Conservation (phyloP, 2,888 invertebrate genomes). For the Rapana venosa region DNA sequence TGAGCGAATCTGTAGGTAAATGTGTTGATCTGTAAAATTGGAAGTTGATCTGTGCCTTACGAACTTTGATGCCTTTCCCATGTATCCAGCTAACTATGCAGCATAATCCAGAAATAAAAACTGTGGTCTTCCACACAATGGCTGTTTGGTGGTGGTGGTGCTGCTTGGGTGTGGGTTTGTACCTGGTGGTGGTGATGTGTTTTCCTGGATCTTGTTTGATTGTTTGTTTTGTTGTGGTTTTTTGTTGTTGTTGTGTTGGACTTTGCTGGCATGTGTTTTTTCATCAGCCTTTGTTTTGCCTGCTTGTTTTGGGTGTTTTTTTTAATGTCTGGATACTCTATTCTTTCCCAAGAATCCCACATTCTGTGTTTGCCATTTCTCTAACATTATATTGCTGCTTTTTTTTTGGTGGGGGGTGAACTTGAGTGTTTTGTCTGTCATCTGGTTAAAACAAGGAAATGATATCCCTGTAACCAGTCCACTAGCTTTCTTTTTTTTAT, state of each 20-base stretch:
- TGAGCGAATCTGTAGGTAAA: background rate
- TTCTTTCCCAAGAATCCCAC: background rate
- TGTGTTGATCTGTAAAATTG: background rate
- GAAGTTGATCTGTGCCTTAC: conserved; percentile 16
- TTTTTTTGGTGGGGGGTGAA: background rate
- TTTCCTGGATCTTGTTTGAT: background rate
- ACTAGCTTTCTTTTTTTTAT: too few species aligned
- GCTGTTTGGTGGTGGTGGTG: conserved; percentile 31
- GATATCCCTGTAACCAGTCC: too few species aligned
- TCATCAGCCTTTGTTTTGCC: background rate
- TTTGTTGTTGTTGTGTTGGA: background rate
- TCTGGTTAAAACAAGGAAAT: too few species aligned
- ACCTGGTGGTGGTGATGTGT: conserved; percentile 16
- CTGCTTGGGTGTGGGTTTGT: background rate
- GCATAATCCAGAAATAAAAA: conserved; percentile 32
- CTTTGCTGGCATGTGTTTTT: background rate
- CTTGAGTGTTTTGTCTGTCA: background rate
- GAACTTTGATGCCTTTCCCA: background rate
- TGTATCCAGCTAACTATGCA: conserved; percentile 8
- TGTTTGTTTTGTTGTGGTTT: background rate
- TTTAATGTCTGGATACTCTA: background rate
- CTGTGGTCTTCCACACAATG: conserved; percentile 12
- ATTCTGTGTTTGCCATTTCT: background rate
- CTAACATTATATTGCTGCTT: background rate
- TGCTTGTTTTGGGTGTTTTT: background rate